A percentile compares a stretch with the other conserved stretches of the same genome.
phyloP scores from a whole-genome alignment of 2,113 vertebrate genomes.

The Sinocyclocheilus rhinocerous region DNA sequence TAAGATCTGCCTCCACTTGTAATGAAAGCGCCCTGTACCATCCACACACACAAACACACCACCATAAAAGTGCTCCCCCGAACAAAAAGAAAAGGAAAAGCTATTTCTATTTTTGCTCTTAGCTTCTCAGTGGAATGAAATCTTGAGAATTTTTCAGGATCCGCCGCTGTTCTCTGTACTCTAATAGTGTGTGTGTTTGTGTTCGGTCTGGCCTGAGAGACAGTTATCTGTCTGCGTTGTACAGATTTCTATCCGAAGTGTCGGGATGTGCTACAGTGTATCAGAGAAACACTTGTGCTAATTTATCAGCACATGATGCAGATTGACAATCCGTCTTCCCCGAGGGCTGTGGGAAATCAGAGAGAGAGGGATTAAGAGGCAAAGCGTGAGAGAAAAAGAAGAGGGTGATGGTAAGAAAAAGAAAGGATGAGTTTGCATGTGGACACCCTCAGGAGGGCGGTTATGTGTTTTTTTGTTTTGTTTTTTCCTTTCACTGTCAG shows the following conservation, averaged over 20 bases:
- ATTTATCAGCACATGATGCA: constrained; percentile 72
- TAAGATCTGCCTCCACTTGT: no score
- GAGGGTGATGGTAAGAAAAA: constrained; percentile 19
- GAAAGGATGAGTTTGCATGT: constrained; percentile 29
- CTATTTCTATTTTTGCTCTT: constrained; percentile 40
- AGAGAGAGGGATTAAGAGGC: constrained; percentile 39
- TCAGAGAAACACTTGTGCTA: constrained; percentile 75
- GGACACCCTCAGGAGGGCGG: background rate
- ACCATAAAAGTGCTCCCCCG: background rate
- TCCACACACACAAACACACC: no score
- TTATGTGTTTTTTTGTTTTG: background rate
- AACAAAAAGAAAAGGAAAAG: constrained; percentile 36
- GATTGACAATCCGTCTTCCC: constrained; percentile 75
- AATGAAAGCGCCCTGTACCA: no score
- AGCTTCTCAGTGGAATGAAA: constrained; percentile 40
- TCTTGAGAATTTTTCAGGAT: constrained; percentile 38
- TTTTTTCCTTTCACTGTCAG: background rate
- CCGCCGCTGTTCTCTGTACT: constrained; percentile 27
- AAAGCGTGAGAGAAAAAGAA: constrained; percentile 12
- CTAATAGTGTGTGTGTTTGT: constrained; percentile 38
- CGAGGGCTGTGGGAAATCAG: constrained; percentile 67
- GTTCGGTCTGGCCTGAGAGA: constrained; percentile 43
- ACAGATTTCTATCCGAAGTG: constrained; percentile 49
- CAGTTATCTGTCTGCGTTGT: constrained; percentile 34
- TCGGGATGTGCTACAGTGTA: constrained; percentile 50